Percentiles rank a stretch among this genome's conserved stretches.
phyloP scores from a whole-genome alignment of 35 echinoderm and acorn worm species.

The Heliocidaris erythrogramma region DNA sequence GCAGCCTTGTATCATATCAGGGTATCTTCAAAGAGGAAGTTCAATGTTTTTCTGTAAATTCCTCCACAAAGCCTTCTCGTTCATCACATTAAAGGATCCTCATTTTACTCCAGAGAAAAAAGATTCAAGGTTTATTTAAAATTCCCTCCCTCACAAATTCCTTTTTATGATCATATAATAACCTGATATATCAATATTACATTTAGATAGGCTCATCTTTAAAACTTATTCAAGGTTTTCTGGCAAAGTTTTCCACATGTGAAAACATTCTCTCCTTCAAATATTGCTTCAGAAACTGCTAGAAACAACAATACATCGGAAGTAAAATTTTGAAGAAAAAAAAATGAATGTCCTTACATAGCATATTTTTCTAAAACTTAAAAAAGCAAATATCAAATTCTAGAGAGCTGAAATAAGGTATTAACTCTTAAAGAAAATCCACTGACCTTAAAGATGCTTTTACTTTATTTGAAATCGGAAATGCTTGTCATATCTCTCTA shows the following conservation, averaged over 20 bases:
- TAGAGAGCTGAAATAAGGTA: neutral
- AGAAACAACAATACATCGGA: neutral
- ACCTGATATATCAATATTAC: constrained; percentile 11
- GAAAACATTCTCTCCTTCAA: neutral
- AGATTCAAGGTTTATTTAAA: neutral
- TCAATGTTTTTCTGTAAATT: constrained; percentile 19
- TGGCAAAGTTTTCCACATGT: neutral
- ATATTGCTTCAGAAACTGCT: neutral
- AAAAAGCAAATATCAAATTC: neutral
- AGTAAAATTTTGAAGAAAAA: neutral
- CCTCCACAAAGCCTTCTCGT: neutral
- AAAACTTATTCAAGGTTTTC: constrained; percentile 5
- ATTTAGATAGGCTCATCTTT: neutral
- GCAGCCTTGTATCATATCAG: neutral
- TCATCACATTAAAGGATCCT: neutral
- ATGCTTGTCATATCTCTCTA: neutral
- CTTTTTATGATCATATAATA: neutral
- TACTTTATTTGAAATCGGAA: neutral
- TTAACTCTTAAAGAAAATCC: neutral
- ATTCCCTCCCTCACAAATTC: neutral
- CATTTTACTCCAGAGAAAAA: neutral
- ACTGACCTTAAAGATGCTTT: neutral
- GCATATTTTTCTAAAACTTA: neutral
- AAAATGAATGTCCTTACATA: neutral
- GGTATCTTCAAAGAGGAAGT: neutral